Base-by-base conservation (phyloP, 92 coral and sea anemone species). In the Phenganax subtilis region DNA sequence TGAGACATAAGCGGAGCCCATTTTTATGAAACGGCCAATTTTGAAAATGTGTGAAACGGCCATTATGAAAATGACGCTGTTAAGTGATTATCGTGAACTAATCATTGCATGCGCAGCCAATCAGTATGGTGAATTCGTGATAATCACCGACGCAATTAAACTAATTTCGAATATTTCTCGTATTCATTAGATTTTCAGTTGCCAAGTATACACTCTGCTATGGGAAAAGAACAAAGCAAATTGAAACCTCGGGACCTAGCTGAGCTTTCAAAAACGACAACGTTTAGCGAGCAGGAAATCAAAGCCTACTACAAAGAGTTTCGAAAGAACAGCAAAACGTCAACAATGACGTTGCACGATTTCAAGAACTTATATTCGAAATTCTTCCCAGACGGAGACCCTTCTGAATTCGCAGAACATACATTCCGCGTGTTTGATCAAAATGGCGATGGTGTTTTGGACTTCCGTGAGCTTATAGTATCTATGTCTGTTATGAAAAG, bases 141-240 rank as follows among this genome's bases (percentile, higher is more conserved):
- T 5, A 37, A 37, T 37, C 47, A 37, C 47, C 47, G 47, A 5
- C 47, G 47, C 5, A 37, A 37, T 37, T 37, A 37, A 37, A 37
- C 47, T 37, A 37, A 37, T 37, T 37, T 37, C 47, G 47, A 37
- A 37, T 37, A 37, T 37, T 37, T 37, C 47, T 37, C 0, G 47
- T 37, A 37, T 37, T 37, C 47, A 37, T 37, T 37, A 37, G 5
- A 37, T 37, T 37, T 37, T 37, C 47, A 37, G 47, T 37, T 37
- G 5, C 47, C 47, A 37, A 37, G 47, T 37, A 37, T 5, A 37
- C 47, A 37, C 3, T 37, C 47, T 5, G 47, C 47, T 37, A 93
- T 96, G 99, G 99, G 99, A 6, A 89, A 92, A 82, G 90, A 85
- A 25, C 92, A 92, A 16, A 78, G 92, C 77, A 96, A 92, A 73